Evolutionary conservation across 2,797 vertebrate genomes (phyloP).

Genomic region (Acropternis orthonyx): DNA sequence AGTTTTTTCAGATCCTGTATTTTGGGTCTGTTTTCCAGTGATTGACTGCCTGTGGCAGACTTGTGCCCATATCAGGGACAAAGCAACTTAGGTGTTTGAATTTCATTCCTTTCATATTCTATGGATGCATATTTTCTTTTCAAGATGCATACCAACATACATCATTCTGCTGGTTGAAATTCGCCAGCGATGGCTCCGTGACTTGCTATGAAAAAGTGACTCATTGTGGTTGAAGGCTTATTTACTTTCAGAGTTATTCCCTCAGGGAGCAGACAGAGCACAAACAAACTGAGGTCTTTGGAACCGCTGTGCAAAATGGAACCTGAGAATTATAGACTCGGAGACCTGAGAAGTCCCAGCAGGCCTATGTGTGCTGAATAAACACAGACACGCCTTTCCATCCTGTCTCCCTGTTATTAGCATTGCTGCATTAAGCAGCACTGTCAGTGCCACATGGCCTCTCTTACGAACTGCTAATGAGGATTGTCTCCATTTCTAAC

Average conservation of each 20-base stretch:
- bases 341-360: background rate
- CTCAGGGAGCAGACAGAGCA: background rate
- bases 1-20: background rate
- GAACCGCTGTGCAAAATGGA: conserved; percentile 1
- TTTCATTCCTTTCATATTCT: background rate
- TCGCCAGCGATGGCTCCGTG: rapidly evolving
- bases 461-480: background rate
- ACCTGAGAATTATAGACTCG: background rate
- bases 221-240: background rate
- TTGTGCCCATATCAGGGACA: background rate
- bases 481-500: background rate
- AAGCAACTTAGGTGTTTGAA: background rate
- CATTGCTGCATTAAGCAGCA: background rate
- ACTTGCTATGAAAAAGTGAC: background rate
- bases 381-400: background rate
- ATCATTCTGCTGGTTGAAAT: background rate
- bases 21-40: background rate
- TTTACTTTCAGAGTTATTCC: conserved; percentile 26
- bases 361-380: background rate
- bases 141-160: background rate
- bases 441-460: background rate
- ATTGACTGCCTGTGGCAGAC: background rate
- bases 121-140: background rate
- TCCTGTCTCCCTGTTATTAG: background rate
- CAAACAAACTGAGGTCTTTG: background rate